Evolutionary conservation across 2,888 invertebrate species (phyloP), one percentile per base, ranked within the genome.

Genomic region (Lycophotia porphyrea): DNA sequence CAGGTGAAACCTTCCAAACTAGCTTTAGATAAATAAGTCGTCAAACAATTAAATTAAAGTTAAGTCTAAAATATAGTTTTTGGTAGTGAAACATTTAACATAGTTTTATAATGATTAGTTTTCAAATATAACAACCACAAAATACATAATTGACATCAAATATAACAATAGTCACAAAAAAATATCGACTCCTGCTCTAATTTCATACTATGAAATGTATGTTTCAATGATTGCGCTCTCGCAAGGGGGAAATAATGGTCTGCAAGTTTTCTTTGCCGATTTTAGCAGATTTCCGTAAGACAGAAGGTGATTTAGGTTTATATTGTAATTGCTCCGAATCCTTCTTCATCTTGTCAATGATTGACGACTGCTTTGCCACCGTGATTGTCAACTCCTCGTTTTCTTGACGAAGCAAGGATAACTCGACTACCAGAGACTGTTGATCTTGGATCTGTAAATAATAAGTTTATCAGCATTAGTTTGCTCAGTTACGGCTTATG

Each of bases 341-440:
- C 80, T 93, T 95, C 86, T 94, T 95, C 88, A 96, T 89, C 88
- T 96, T 94, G 74, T 96, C 96, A 66, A 96, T 92, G 47, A 96
- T 88, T 3, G 96, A 96, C 0, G 95, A 93, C 82, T 96, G 96
- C 76, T 95, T 96, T 11, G 96, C 96, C 3, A 94, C 89, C 1
- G 95, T 93, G 93, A 96, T 93, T 2, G 95, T 90, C 36, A 96
- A 87, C 81, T 96, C 96, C 82, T 96, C 96, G 77, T 96, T 96
- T 87, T 96, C 96, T 88, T 96, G 96, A 4, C 96, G 95, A 49
- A 96, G 93, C 24, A 96, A 86, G 21, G 96, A 96, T 42, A 96
- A 85, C 78, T 96, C 96, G 0, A 96, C 95, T 2, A 96, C 96
- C 27, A 96, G 84, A 1, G 96, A 96, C 76, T 96, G 96, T 81